These are phyloP conservation scores for Pangasius mekongensis DNA, from an alignment of 2,797 vertebrate species.

Conservation along the genomic window DNA sequence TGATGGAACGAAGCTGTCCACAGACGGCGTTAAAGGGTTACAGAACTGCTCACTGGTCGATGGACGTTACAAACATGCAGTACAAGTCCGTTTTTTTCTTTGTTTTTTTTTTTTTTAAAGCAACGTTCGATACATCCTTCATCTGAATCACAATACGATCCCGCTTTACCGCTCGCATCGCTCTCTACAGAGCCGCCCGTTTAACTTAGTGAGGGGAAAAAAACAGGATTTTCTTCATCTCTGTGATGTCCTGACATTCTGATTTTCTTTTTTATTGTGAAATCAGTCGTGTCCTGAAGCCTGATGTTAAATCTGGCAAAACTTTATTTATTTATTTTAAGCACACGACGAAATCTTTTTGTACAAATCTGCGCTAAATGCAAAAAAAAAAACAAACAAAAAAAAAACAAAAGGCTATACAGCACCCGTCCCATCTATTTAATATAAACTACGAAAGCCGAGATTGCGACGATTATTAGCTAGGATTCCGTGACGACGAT, in stretches of 20 bases:
- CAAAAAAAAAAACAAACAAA: background rate
- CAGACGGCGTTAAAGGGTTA: slow-evolving; percentile 71
- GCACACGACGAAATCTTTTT: background rate
- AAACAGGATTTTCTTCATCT: background rate
- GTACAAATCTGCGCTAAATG: slow-evolving; percentile 17
- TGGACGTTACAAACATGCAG: slow-evolving; percentile 71
- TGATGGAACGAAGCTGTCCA: slow-evolving; percentile 71
- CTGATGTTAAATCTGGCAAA: background rate
- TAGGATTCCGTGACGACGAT: background rate
- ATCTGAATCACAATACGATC: background rate
- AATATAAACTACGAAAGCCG: background rate
- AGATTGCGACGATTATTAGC: slow-evolving; percentile 19
- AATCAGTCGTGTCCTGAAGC: background rate
- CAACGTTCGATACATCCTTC: slow-evolving; percentile 36
- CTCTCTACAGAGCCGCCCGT: background rate
- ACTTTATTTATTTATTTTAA: background rate
- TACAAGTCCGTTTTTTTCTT: slow-evolving; percentile 43
- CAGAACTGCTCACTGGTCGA: slow-evolving; percentile 65
- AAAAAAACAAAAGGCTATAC: background rate
- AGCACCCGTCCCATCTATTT: background rate
- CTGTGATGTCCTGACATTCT: background rate
- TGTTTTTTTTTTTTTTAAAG: slow-evolving; percentile 51
- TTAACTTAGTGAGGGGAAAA: background rate
- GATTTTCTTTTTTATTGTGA: background rate
- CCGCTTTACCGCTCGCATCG: background rate